phyloP scores from a whole-genome alignment of 2,888 invertebrate species.

The Pandemis cinnamomeana region DNA sequence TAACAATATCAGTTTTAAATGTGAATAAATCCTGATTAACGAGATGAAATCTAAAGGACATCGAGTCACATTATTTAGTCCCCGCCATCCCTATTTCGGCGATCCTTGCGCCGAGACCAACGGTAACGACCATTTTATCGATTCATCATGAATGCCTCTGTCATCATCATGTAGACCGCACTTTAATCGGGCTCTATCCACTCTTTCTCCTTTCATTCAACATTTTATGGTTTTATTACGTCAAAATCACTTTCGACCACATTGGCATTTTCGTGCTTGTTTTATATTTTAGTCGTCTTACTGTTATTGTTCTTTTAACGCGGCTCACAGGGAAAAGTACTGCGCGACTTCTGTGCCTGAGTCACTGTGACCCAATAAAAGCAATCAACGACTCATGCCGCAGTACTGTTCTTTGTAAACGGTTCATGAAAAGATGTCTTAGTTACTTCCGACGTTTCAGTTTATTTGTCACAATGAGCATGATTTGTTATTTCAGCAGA shows the following conservation, averaged over 20 bases:
- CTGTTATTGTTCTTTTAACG: conserved; percentile 62
- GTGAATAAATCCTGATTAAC: conserved; percentile 81
- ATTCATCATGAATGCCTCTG: conserved; percentile 84
- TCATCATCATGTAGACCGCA: conserved; percentile 82
- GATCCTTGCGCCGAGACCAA: conserved; percentile 80
- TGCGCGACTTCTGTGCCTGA: conserved; percentile 46
- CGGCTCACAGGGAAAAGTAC: conserved; percentile 68
- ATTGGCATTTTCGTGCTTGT: conserved; percentile 71
- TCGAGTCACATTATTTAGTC: conserved; percentile 74
- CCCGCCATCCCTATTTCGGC: conserved; percentile 75
- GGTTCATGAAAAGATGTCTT: conserved; percentile 54
- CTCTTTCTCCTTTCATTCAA: conserved; percentile 74
- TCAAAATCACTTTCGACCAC: conserved; percentile 61
- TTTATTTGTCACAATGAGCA: conserved; percentile 71
- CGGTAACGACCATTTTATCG: conserved; percentile 83
- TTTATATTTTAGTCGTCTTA: conserved; percentile 63
- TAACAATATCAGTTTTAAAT: conserved; percentile 80
- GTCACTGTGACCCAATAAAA: not conserved
- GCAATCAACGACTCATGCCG: conserved; percentile 1
- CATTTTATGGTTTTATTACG: conserved; percentile 62
- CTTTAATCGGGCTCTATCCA: conserved; percentile 75
- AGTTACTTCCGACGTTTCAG: conserved; percentile 55
- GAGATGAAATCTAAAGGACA: conserved; percentile 69
- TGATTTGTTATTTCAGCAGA: conserved; percentile 74
- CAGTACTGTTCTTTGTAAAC: conserved; percentile 73